Evolutionary conservation across 2,888 invertebrate genomes (phyloP).

Genomic region (Melikaiella ostensackeni): DNA sequence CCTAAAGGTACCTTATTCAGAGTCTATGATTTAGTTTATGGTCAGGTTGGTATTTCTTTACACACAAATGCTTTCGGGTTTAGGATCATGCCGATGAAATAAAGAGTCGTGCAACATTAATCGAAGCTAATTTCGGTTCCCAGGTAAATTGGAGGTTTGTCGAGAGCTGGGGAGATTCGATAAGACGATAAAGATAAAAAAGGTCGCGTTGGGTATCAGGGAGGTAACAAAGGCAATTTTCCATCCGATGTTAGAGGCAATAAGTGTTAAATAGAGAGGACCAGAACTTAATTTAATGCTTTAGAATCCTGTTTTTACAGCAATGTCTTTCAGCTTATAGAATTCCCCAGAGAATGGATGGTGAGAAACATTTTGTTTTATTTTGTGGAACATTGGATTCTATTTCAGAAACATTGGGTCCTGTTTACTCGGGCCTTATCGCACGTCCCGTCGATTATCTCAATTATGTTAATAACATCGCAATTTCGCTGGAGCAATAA

Average conservation of each 20-base stretch:
- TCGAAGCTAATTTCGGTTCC: slow-evolving; percentile 3
- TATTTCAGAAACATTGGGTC: not conserved
- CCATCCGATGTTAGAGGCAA: not conserved
- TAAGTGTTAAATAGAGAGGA: slow-evolving; percentile 23
- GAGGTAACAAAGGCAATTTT: slow-evolving; percentile 18
- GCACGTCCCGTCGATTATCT: slow-evolving; percentile 39
- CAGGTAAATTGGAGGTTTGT: not conserved
- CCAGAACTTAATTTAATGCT: slow-evolving; percentile 1
- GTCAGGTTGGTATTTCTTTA: not conserved
- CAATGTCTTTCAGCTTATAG: slow-evolving; percentile 8
- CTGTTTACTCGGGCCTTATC: slow-evolving; percentile 7
- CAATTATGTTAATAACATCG: slow-evolving; percentile 42
- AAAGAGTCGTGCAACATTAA: slow-evolving; percentile 9
- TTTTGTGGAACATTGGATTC: not conserved
- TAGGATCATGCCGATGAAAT: not conserved
- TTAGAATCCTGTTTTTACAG: not conserved
- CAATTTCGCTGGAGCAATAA: slow-evolving; percentile 34
- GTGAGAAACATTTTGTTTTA: not conserved
- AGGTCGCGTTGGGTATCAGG: not conserved
- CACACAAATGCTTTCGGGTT: slow-evolving; percentile 24
- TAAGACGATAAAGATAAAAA: slow-evolving; percentile 22
- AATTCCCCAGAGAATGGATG: slow-evolving; percentile 12
- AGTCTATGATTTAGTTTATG: slow-evolving; percentile 20
- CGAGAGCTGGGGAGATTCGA: not conserved
- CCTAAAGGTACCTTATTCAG: not conserved